Conservation (phyloP, 2,888 invertebrate species). For the Drosophila algonquin region DNA sequence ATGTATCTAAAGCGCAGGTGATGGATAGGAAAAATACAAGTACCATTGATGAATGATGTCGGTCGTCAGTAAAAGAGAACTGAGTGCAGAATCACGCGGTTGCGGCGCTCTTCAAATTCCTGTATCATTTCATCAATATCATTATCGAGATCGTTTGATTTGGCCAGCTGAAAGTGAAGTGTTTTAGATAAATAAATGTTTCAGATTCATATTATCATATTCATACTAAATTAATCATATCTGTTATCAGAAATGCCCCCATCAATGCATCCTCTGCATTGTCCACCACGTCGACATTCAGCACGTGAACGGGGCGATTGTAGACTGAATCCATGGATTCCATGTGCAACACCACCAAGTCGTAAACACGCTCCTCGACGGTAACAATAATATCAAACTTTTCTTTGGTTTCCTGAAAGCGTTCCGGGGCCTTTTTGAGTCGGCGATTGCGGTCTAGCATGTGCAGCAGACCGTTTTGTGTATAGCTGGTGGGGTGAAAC, state of each 20-base stretch:
- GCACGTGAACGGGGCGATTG: slow-evolving; percentile 96
- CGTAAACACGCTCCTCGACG: slow-evolving; percentile 99
- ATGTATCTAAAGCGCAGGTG: slow-evolving; percentile 51
- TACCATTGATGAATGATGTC: slow-evolving; percentile 34
- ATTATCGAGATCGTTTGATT: slow-evolving; percentile 67
- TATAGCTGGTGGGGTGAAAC: slow-evolving; percentile 87
- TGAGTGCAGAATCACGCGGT: slow-evolving; percentile 65
- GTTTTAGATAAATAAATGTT: not conserved
- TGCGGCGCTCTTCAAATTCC: slow-evolving; percentile 71
- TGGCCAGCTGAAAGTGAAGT: slow-evolving; percentile 55
- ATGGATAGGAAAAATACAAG: slow-evolving; percentile 37
- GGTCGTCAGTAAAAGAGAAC: slow-evolving; percentile 74
- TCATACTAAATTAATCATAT: slow-evolving; percentile 94
- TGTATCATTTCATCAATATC: slow-evolving; percentile 73
- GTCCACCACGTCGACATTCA: slow-evolving; percentile 99
- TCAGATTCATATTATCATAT: not conserved
- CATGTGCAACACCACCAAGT: slow-evolving; percentile 98
- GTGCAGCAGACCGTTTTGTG: slow-evolving; percentile 98
- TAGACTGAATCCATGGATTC: slow-evolving; percentile 91
- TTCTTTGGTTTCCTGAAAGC: slow-evolving; percentile 95
- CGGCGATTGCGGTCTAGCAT: slow-evolving; percentile 98
- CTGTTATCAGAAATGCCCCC: slow-evolving; percentile 98
- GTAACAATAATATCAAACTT: slow-evolving; percentile 98
- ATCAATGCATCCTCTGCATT: slow-evolving; percentile 99
- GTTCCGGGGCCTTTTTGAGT: slow-evolving; percentile 96